These are phyloP conservation scores for Acanthococcus lagerstroemiae DNA, from an alignment of 2,888 invertebrate species.

Conservation along the genomic window DNA sequence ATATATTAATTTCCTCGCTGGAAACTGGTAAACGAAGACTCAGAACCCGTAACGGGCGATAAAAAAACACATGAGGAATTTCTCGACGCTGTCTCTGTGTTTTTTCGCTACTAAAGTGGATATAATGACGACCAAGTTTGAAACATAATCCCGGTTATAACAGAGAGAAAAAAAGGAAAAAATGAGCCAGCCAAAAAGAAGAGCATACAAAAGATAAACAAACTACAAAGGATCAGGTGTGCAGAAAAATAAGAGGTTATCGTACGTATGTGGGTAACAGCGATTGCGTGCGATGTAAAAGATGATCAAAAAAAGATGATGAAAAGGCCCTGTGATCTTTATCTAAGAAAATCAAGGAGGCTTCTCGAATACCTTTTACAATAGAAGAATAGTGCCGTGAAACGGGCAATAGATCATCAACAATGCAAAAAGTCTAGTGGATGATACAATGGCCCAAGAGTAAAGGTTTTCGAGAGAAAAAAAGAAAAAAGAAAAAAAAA, in stretches of 20 bases:
- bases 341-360: conserved; percentile 29
- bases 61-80: too few species aligned
- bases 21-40: too few species aligned
- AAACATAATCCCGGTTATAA: background rate
- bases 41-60: too few species aligned
- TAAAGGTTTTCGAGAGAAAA: background rate
- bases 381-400: conserved; percentile 19
- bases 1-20: too few species aligned
- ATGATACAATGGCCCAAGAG: conserved; percentile 13
- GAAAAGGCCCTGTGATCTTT: conserved; percentile 17
- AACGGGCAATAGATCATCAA: conserved; percentile 27
- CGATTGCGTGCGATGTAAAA: conserved; percentile 1
- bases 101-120: too few species aligned
- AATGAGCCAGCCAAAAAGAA: background rate
- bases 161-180: conserved; percentile 10
- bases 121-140: too few species aligned
- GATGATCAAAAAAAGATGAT: conserved; percentile 14
- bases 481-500: background rate
- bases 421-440: conserved; percentile 29
- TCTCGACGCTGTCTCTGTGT: too few species aligned
- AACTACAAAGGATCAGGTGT: conserved; percentile 27
- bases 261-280: conserved; percentile 22
- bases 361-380: conserved; percentile 23
- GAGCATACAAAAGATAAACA: conserved; percentile 24
- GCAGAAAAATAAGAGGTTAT: conserved; percentile 18